Evolutionary conservation across 2,888 invertebrate genomes (phyloP), one percentile per base, ranked within the genome.

Genomic region (Terebella lapidaria): DNA sequence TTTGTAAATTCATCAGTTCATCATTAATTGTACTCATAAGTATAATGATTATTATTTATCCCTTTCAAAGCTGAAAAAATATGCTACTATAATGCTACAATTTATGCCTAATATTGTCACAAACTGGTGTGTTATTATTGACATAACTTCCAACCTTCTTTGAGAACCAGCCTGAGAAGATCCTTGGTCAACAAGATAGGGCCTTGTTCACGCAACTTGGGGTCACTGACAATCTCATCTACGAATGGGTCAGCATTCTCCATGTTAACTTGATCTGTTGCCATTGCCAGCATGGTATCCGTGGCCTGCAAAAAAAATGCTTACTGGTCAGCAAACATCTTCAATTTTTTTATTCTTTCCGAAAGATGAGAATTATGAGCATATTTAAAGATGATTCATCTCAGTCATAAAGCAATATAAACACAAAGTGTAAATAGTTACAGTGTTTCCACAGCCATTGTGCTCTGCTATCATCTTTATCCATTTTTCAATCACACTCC

Each of bases 401-500:
- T n/a, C n/a, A n/a, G n/a, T n/a, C n/a, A n/a, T n/a, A n/a, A n/a
- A 35, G n/a, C 42, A 35, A 10, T 35, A 15, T 35, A 35, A 35
- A 35, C 42, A 35, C 42, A 35, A 10, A 35, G 28, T 15, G 28
- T 28, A 27, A 5, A 25, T 28, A 53, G 27, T 53, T 22, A 53
- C 53, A 25, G 15, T 28, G 22, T 53, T 28, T 18, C 27, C 22
- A 15, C 15, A 15, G 25, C 29, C 53, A 53, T 18, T 25, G 22
- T 53, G 53, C 28, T 53, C 53, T 27, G 28, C 22, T 27, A 53
- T 27, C 22, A 10, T 27, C 53, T 53, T 53, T 5, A 53, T 53
- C 49, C 49, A 49, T 49, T 49, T 49, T 10, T 10, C 22, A n/a
- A 49, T 22, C 5, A 49, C 10, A n/a, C 5, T 24, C 24, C 49